These are phyloP conservation scores for Incurvaria masculella DNA, from an alignment of 2,888 invertebrate species.

Conservation along the genomic window DNA sequence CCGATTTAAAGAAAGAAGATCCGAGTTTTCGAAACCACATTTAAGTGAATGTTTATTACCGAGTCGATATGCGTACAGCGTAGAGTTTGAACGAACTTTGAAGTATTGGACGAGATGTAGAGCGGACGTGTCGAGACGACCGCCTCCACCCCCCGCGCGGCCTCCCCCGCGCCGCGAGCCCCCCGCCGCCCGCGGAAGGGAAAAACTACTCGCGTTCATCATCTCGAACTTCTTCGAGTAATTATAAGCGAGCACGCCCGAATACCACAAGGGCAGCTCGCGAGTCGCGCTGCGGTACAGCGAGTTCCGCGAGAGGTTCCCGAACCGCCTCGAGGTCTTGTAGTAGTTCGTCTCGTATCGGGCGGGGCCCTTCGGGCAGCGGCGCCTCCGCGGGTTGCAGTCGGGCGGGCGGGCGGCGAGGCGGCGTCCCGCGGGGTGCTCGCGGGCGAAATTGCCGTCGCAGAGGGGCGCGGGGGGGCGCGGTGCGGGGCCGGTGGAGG, in stretches of 20 bases:
- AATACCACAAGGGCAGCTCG: constrained; percentile 24
- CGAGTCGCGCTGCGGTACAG: constrained; percentile 24
- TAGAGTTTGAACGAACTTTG: constrained; percentile 41
- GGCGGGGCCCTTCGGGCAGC: neutral
- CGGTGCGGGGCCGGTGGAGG: neutral
- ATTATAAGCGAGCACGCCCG: constrained; percentile 30
- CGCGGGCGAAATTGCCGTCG: neutral
- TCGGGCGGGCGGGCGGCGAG: neutral
- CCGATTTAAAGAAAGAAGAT: too few species aligned
- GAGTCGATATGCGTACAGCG: constrained; percentile 33
- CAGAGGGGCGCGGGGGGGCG: neutral
- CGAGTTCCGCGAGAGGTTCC: constrained; percentile 28
- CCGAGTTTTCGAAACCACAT: too few species aligned
- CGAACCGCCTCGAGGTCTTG: constrained; percentile 29
- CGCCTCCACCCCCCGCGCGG: neutral
- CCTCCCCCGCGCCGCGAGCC: neutral
- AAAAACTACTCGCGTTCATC: constrained; percentile 29
- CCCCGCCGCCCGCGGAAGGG: neutral
- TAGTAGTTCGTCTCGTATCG: constrained; percentile 32
- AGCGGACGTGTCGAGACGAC: neutral
- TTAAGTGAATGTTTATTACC: constrained; percentile 22
- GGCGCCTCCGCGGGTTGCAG: neutral
- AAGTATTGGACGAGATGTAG: constrained; percentile 39
- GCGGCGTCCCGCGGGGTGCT: neutral
- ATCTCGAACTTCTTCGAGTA: constrained; percentile 31